Base-by-base conservation (phyloP, 2,797 vertebrate genomes). In the Gephyroberyx darwinii region DNA sequence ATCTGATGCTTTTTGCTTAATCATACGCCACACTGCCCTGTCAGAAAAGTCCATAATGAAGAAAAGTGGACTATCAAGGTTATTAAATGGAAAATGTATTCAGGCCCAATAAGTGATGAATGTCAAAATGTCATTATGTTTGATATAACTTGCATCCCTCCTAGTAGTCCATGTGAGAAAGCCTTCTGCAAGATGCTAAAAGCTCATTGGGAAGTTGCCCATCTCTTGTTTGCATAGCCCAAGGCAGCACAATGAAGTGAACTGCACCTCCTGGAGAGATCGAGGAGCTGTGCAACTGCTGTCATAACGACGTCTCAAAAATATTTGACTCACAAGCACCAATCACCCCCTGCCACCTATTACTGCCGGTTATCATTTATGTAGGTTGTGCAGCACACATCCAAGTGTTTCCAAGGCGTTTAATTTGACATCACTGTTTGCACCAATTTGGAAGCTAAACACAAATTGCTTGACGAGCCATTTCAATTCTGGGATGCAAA, bases 1-100 rank as follows among this genome's bases (percentile, higher is more conserved):
- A 73, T 41, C 64, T 48, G 65, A 61, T 57, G 74, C 87, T 81
- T 84, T 87, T 72, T 89, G 75, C 71, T 85, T 88, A 86, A 89
- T 91, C 86, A 86, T 37, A 62, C 63, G 64, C 75, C 60, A 65
- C 70, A 43, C 45, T 22, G 17, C 68, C 52, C 80, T 69, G 85
- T 87, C 88, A 84, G 60, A 66, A 75, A 81, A 60, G 66, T 72
- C 73, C 45, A 61, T 73, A 81, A 89, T 79, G 83, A 86, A 89
- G 81, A 86, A 79, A 74, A 86, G 81, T 85, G 79, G 78, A 65
- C 83, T 53, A 84, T 81, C 72, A 85, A 74, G 66, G 70, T 77
- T 81, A 88, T 86, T 74, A 83, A 80, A 81, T 75, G 65, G 75
- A 77, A 88, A 85, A 88, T 14, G 41, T 19, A 64, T 77, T 74